These are phyloP conservation scores for Etheostoma perlongum DNA, from an alignment of 2,797 vertebrate species.

Conservation along the genomic window DNA sequence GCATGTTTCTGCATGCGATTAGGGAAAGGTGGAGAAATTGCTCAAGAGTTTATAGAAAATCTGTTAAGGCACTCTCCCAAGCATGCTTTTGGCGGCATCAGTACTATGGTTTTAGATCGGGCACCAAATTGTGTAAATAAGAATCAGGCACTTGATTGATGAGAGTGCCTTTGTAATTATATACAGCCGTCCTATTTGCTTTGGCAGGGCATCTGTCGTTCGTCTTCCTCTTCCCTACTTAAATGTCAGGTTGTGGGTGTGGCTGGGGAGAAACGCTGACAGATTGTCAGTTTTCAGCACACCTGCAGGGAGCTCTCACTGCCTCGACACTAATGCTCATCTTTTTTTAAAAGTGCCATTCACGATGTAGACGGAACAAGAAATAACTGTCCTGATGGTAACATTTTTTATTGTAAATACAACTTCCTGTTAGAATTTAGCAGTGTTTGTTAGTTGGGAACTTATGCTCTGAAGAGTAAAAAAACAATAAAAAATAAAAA, in stretches of 20 bases:
- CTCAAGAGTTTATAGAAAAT: slow-evolving; percentile 35
- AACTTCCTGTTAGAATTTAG: slow-evolving; percentile 18
- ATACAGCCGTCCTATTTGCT: slow-evolving; percentile 76
- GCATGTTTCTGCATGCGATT: slow-evolving; percentile 7
- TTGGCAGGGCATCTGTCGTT: slow-evolving; percentile 81
- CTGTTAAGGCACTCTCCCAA: slow-evolving; percentile 33
- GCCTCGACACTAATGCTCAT: slow-evolving; percentile 53
- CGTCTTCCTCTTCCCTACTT: slow-evolving; percentile 58
- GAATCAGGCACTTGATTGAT: slow-evolving; percentile 78
- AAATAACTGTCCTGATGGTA: slow-evolving; percentile 17
- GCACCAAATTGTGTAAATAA: slow-evolving; percentile 71
- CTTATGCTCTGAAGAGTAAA: slow-evolving; percentile 35
- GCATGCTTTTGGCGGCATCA: slow-evolving; percentile 31
- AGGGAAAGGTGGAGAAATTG: slow-evolving; percentile 12
- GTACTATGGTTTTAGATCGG: slow-evolving; percentile 51
- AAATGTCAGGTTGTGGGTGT: slow-evolving; percentile 78
- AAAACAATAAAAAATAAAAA: slow-evolving; percentile 16
- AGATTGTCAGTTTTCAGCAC: slow-evolving; percentile 78
- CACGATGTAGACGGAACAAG: slow-evolving; percentile 11
- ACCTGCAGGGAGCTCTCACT: slow-evolving; percentile 75
- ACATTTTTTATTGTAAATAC: neutral
- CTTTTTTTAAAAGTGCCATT: slow-evolving; percentile 43
- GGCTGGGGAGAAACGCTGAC: slow-evolving; percentile 67
- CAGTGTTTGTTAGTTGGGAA: slow-evolving; percentile 36
- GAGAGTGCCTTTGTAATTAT: slow-evolving; percentile 80